phyloP scores from a whole-genome alignment of 2,113 vertebrate species.

The Caloenas nicobarica region DNA sequence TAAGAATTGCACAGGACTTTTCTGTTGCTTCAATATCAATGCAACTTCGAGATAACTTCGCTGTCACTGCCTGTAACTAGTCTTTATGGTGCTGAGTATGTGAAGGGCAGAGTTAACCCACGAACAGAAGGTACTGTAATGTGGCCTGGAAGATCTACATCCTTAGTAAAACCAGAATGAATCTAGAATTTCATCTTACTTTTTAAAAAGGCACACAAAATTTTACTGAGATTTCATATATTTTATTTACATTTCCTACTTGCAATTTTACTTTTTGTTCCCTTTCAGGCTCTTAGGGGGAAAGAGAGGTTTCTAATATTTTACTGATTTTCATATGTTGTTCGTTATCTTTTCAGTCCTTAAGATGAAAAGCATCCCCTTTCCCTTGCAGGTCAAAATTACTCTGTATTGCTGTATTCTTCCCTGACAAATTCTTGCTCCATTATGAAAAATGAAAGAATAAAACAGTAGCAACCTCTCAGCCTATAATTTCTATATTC shows the following conservation, averaged over 20 bases:
- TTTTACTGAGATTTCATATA: not conserved
- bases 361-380: not conserved
- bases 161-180: not conserved
- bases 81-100: not conserved
- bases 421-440: not conserved
- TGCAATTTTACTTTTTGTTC: not conserved
- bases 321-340: not conserved
- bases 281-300: not conserved
- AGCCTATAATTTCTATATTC: not conserved
- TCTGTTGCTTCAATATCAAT: accelerated
- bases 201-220: not conserved
- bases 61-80: not conserved
- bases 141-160: not conserved
- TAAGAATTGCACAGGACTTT: not conserved
- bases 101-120: not conserved
- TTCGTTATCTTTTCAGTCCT: not conserved
- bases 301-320: not conserved
- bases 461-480: not conserved
- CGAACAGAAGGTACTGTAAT: not conserved
- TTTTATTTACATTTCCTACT: not conserved
- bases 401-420: not conserved
- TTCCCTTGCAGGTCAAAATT: not conserved
- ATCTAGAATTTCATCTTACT: not conserved
- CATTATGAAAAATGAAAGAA: not conserved
- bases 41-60: not conserved